Conservation (phyloP, 1,140 invertebrate genomes). For the Hyles vespertilio region DNA sequence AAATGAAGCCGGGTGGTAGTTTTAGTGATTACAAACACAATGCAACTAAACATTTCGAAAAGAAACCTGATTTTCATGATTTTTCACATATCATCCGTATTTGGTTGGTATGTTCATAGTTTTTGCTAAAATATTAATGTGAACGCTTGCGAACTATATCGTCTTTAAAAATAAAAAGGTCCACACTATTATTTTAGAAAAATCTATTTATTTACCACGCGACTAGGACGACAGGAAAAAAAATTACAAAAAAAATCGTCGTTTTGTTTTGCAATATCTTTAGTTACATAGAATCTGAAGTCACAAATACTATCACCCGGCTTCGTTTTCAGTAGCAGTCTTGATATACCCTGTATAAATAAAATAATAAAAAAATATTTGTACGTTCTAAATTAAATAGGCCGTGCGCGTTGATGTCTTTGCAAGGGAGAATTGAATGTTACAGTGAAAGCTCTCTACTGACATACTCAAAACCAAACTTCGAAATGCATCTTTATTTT, state of each 20-base stretch:
- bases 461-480: neutral
- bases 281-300: neutral
- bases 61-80: neutral
- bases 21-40: too few species aligned
- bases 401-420: conserved; percentile 2
- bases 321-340: too few species aligned
- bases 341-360: neutral
- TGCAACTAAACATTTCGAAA: too few species aligned
- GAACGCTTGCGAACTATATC: neutral
- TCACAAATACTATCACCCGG: neutral
- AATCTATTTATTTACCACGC: too few species aligned
- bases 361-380: neutral
- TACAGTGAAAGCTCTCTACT: neutral
- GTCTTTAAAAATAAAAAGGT: neutral
- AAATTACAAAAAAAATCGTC: too few species aligned
- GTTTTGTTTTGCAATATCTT: neutral
- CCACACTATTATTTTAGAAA: too few species aligned
- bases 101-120: neutral
- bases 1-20: too few species aligned
- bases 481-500: too few species aligned
- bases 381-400: neutral
- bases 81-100: neutral
- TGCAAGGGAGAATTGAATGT: neutral
- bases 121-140: too few species aligned
- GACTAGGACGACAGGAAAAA: too few species aligned